phyloP scores from a whole-genome alignment of 2,888 invertebrate genomes.

The Drosophila merina region DNA sequence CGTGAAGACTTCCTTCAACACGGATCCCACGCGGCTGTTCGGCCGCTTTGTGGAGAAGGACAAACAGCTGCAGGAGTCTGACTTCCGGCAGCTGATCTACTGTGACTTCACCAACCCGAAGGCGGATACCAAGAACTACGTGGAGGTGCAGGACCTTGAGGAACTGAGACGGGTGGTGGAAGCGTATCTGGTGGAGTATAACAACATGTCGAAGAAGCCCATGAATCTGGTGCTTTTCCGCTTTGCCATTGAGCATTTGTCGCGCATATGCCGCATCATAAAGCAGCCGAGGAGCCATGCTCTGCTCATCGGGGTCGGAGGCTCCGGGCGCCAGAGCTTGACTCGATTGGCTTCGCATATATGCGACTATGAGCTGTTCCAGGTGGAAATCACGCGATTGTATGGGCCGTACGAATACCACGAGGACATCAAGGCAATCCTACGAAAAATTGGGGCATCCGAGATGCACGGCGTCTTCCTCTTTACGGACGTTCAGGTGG shows the following conservation, averaged over 20 bases:
- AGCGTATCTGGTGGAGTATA: constrained; percentile 94
- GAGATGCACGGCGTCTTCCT: constrained; percentile 95
- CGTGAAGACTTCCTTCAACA: constrained; percentile 86
- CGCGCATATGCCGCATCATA: constrained; percentile 94
- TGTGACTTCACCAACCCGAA: constrained; percentile 98
- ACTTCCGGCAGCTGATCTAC: constrained; percentile 93
- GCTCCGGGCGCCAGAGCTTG: constrained; percentile 96
- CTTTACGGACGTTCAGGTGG: constrained; percentile 94
- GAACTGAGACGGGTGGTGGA: constrained; percentile 93
- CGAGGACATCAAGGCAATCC: constrained; percentile 93
- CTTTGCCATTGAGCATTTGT: constrained; percentile 97
- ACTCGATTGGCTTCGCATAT: constrained; percentile 96
- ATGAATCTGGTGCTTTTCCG: constrained; percentile 97
- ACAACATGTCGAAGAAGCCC: constrained; percentile 97
- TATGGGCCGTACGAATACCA: constrained; percentile 95
- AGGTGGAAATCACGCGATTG: constrained; percentile 95
- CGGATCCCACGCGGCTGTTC: constrained; percentile 89
- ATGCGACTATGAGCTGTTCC: constrained; percentile 95
- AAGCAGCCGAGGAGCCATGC: constrained; percentile 97
- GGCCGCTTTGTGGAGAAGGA: constrained; percentile 86
- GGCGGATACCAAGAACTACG: constrained; percentile 93
- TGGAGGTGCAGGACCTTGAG: constrained; percentile 94
- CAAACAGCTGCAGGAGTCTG: constrained; percentile 88
- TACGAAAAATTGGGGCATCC: constrained; percentile 91
- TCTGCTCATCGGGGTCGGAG: constrained; percentile 95